Conservation (phyloP, 2,797 vertebrate genomes). For the Etheostoma perlongum region DNA sequence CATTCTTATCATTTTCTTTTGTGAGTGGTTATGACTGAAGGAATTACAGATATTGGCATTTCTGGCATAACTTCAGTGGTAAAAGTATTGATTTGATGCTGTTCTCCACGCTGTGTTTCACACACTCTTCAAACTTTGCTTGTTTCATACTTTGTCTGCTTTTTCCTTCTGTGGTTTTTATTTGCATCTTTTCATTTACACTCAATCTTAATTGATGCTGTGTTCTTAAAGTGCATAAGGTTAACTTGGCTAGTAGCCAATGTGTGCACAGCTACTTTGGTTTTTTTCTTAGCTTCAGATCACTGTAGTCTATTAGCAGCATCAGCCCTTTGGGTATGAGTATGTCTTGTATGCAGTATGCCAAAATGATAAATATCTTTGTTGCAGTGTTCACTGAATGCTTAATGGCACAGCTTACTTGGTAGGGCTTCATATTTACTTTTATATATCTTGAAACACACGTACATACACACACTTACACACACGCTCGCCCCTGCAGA, state of each 20-base stretch:
- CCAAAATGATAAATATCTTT: constrained; percentile 15
- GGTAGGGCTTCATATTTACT: constrained; percentile 13
- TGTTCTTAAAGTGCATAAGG: constrained; percentile 14
- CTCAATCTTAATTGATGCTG: neutral
- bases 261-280: neutral
- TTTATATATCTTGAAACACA: constrained; percentile 24
- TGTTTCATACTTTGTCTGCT: neutral
- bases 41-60: neutral
- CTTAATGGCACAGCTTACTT: constrained; percentile 15
- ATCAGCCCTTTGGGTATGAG: neutral
- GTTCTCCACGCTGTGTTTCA: neutral
- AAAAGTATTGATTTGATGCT: neutral
- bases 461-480: neutral
- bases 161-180: neutral
- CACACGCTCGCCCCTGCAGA: constrained; percentile 26
- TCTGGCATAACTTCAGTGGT: neutral
- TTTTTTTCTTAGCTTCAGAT: constrained; percentile 4
- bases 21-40: neutral
- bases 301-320: constrained; percentile 10
- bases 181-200: neutral
- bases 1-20: neutral
- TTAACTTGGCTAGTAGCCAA: constrained; percentile 15
- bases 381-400: constrained; percentile 10
- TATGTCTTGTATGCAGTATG: constrained; percentile 4
- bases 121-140: neutral